phyloP scores from a whole-genome alignment of 2,797 vertebrate species.

The Syngnathus rostellatus region DNA sequence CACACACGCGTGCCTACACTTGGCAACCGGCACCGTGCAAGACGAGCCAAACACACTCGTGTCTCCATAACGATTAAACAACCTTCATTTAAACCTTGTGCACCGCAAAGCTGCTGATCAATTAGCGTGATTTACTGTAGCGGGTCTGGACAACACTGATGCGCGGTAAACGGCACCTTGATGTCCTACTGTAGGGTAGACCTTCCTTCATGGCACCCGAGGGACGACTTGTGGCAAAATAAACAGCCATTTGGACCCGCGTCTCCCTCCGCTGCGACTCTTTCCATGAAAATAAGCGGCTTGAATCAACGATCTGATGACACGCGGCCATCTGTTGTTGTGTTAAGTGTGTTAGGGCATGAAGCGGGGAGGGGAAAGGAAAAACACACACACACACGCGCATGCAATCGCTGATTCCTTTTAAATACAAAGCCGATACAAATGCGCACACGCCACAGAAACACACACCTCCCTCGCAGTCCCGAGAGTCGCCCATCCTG shows the following conservation, averaged over 20 bases:
- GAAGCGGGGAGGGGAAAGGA: slow-evolving; percentile 45
- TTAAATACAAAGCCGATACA: slow-evolving; percentile 32
- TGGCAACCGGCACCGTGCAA: slow-evolving; percentile 44
- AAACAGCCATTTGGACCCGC: slow-evolving; percentile 70
- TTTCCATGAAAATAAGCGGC: slow-evolving; percentile 64
- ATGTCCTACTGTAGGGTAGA: slow-evolving; percentile 61
- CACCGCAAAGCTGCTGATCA: slow-evolving; percentile 55
- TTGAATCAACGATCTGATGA: slow-evolving; percentile 71
- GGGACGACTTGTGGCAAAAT: slow-evolving; percentile 67
- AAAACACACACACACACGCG: slow-evolving; percentile 1
- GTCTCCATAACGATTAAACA: slow-evolving; percentile 58
- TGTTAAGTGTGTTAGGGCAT: slow-evolving; percentile 67
- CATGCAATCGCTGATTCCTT: slow-evolving; percentile 14
- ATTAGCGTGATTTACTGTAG: slow-evolving; percentile 64
- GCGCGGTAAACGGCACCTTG: slow-evolving; percentile 45
- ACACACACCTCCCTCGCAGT: slow-evolving; percentile 29
- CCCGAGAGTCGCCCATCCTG: slow-evolving; percentile 51
- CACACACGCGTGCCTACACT: slow-evolving; percentile 47
- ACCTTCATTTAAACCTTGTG: slow-evolving; percentile 63
- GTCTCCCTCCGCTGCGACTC: slow-evolving; percentile 62
- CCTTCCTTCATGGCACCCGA: slow-evolving; percentile 64
- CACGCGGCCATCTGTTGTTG: slow-evolving; percentile 73
- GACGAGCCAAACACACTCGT: slow-evolving; percentile 47
- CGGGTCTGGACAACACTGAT: slow-evolving; percentile 37
- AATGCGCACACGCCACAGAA: slow-evolving; percentile 17